Conservation (phyloP, 2,113 vertebrate genomes). For the Dendrocopos noguchii region DNA sequence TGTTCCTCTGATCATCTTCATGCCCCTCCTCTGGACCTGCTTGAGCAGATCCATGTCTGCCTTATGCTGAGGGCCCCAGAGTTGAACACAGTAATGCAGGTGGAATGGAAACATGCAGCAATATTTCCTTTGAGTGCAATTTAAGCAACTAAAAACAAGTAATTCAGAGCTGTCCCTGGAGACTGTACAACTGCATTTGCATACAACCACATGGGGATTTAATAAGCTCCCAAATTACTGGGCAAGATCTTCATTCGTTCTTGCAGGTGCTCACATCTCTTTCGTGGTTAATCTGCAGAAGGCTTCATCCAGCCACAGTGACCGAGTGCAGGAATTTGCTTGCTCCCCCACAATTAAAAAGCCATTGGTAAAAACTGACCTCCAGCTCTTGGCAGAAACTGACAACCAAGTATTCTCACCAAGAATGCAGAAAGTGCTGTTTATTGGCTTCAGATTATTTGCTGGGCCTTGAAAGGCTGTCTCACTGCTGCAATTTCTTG, state of each 20-base stretch:
- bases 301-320: neutral
- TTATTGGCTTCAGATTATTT: constrained; percentile 12
- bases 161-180: neutral
- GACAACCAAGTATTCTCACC: constrained; percentile 18
- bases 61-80: neutral
- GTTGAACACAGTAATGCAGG: neutral
- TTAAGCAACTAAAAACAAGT: neutral
- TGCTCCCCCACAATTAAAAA: constrained; percentile 16
- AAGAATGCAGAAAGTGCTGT: constrained; percentile 8
- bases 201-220: neutral
- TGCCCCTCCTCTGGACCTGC: neutral
- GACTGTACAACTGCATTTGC: neutral
- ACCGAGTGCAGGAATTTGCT: neutral
- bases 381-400: neutral
- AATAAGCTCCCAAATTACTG: neutral
- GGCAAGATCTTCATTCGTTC: neutral
- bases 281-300: neutral
- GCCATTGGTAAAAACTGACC: neutral
- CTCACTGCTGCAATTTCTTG: constrained; percentile 1
- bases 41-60: neutral
- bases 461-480: constrained; percentile 7
- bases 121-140: neutral
- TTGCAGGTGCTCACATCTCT: neutral
- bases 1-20: neutral
- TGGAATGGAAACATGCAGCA: neutral